Evolutionary conservation across 2,113 vertebrate species (phyloP).

Genomic region (Mormoops blainvillei): DNA sequence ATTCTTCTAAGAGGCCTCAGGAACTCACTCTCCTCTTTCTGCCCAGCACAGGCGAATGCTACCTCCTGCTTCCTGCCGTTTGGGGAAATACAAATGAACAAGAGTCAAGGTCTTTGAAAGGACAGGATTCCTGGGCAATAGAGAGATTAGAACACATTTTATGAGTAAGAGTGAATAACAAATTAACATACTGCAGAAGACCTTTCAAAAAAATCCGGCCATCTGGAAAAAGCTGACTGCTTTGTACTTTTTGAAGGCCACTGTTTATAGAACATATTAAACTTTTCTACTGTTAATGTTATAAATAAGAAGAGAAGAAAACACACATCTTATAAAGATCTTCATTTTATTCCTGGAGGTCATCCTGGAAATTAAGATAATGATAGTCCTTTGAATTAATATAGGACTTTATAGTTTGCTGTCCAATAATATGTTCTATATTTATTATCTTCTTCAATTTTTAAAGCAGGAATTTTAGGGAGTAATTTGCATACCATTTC

Average conservation of each 20-base stretch:
- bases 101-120: neutral
- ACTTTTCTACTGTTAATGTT: neutral
- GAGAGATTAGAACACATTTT: neutral
- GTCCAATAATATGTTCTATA: neutral
- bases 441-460: neutral
- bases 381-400: neutral
- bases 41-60: neutral
- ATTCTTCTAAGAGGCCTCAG: neutral
- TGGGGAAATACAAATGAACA: neutral
- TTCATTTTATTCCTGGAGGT: neutral
- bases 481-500: neutral
- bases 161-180: neutral
- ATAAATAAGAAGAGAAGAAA: constrained; percentile 26
- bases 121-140: neutral
- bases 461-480: constrained; percentile 9
- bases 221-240: neutral
- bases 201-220: neutral
- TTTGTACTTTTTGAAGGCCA: neutral
- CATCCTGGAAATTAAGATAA: neutral
- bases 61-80: neutral
- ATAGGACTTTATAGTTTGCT: neutral
- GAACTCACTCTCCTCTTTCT: neutral
- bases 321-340: neutral
- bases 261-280: neutral
- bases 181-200: neutral